phyloP scores from a whole-genome alignment of 2,113 vertebrate species.

The Elgaria multicarinata region DNA sequence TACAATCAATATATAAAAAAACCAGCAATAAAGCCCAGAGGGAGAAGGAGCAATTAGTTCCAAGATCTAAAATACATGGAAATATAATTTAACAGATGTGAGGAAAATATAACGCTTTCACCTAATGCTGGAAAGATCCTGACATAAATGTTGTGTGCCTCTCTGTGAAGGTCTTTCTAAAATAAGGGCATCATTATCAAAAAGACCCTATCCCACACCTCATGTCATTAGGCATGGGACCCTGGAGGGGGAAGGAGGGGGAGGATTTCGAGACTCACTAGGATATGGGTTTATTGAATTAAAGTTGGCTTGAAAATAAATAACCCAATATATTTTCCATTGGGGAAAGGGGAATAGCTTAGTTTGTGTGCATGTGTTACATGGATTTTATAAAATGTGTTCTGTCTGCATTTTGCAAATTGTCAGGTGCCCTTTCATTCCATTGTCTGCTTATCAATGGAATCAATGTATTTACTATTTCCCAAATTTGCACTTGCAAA shows the following conservation, averaged over 20 bases:
- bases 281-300: not conserved
- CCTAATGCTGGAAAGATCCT: too few species aligned
- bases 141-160: not conserved
- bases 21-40: not conserved
- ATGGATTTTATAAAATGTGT: too few species aligned
- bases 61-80: not conserved
- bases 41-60: not conserved
- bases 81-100: not conserved
- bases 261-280: too few species aligned
- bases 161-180: not conserved
- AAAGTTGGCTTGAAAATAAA: not conserved
- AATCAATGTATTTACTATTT: too few species aligned
- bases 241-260: not conserved
- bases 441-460: too few species aligned
- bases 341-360: too few species aligned
- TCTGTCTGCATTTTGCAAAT: too few species aligned
- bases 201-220: not conserved
- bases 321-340: too few species aligned
- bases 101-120: too few species aligned
- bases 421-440: too few species aligned
- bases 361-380: not conserved
- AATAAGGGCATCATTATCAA: not conserved
- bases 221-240: not conserved
- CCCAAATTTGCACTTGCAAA: too few species aligned
- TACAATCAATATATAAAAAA: not conserved